Evolutionary conservation across 92 coral and sea anemone genomes (phyloP).

Genomic region (Porites lobata): DNA sequence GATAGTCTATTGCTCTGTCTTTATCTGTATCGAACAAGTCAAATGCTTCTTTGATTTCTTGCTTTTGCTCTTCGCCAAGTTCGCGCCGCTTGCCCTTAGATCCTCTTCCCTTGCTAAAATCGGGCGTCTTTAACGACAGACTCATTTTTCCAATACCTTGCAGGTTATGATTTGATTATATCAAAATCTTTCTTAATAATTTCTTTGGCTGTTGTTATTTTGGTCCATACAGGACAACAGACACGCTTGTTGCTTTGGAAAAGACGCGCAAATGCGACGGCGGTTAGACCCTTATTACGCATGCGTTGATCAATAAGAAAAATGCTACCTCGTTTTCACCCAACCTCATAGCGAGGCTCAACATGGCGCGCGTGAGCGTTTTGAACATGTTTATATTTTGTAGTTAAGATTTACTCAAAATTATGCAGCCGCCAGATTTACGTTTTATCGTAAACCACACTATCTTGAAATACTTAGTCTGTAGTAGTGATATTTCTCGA

Average conservation of each 20-base stretch:
- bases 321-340: not conserved
- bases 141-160: conserved; percentile 71
- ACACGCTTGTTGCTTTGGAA: conserved; percentile 74
- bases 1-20: conserved; percentile 97
- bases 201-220: not conserved
- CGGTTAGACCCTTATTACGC: conserved; percentile 65
- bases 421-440: conserved; percentile 75
- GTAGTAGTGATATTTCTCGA: conserved; percentile 52
- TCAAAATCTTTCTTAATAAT: not conserved
- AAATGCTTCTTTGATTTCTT: conserved; percentile 98
- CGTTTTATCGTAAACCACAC: conserved; percentile 63
- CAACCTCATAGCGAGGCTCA: not conserved
- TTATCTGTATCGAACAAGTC: conserved; percentile 97
- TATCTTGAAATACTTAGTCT: conserved; percentile 68
- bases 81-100: conserved; percentile 92
- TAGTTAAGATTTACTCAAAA: too few relatives aligned
- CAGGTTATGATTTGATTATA: not conserved
- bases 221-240: not conserved
- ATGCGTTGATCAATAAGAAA: conserved; percentile 53
- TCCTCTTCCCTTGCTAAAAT: conserved; percentile 92
- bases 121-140: conserved; percentile 94
- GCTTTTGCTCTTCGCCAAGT: conserved; percentile 97
- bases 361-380: conserved; percentile 19
- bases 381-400: not conserved
- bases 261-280: conserved; percentile 76